phyloP scores from a whole-genome alignment of 1,140 invertebrate genomes.

The Drosophila sproati region DNA sequence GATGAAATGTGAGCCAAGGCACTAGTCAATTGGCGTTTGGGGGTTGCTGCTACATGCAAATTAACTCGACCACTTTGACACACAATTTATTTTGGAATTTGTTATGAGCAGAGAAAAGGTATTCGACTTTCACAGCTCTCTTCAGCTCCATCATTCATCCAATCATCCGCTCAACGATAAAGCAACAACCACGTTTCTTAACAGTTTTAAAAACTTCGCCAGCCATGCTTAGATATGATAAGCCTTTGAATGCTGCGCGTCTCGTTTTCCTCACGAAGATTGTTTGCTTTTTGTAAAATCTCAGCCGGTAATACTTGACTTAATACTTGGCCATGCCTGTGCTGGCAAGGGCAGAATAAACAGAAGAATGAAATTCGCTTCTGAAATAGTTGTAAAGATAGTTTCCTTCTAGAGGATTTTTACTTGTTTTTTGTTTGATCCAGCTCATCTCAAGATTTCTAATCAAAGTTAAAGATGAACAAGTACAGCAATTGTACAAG shows the following conservation, averaged over 20 bases:
- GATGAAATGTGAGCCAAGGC: background rate
- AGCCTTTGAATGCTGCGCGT: background rate
- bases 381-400: background rate
- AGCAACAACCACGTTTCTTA: constrained; percentile 42
- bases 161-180: background rate
- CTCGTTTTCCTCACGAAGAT: background rate
- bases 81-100: constrained; percentile 63
- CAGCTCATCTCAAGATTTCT: background rate
- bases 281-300: constrained; percentile 1
- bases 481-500: too few relatives aligned
- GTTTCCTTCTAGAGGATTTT: background rate
- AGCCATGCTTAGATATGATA: constrained; percentile 1
- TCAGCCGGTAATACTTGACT: background rate
- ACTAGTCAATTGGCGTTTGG: constrained; percentile 26
- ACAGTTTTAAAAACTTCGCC: constrained; percentile 24
- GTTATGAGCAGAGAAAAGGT: constrained; percentile 25
- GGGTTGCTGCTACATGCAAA: background rate
- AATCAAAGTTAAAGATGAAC: background rate
- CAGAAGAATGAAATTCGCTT: background rate
- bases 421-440: too few relatives aligned
- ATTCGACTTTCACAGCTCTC: constrained; percentile 1
- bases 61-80: constrained; percentile 24
- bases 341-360: background rate
- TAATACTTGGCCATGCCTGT: background rate
- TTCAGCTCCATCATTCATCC: background rate